phyloP scores from a whole-genome alignment of 35 echinoderm and acorn worm species.

The Apostichopus californicus region DNA sequence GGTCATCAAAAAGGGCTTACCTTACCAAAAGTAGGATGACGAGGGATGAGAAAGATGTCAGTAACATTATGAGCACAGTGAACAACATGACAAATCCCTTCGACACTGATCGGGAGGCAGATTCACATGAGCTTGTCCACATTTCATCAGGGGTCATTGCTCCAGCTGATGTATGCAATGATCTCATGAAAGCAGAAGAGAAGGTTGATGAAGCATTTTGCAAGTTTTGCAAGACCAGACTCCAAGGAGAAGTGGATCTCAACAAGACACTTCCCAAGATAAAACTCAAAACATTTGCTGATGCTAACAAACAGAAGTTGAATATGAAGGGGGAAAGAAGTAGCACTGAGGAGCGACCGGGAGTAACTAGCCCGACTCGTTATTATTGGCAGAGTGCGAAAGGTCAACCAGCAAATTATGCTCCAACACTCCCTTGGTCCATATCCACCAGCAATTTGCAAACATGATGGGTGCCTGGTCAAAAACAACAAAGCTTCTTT shows the following conservation, averaged over 20 bases:
- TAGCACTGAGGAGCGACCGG: conserved; percentile 37
- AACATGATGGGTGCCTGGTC: conserved; percentile 4
- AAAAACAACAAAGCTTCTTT: conserved; percentile 31
- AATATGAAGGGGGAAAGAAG: conserved; percentile 37
- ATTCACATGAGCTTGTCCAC: conserved; percentile 2
- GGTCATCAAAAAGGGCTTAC: conserved; percentile 3
- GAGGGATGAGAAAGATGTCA: conserved; percentile 48
- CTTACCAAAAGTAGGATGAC: conserved; percentile 44
- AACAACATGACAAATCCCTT: conserved; percentile 58
- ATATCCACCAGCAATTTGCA: not conserved
- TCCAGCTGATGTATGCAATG: conserved; percentile 12
- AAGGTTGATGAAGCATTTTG: conserved; percentile 59
- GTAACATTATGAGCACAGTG: conserved; percentile 37
- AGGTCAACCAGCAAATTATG: not conserved
- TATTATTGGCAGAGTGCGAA: conserved; percentile 9
- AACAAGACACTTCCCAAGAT: conserved; percentile 46
- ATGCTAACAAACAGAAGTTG: not conserved
- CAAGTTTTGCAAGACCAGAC: conserved; percentile 32
- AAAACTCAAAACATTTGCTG: conserved; percentile 65
- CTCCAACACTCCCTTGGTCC: not conserved
- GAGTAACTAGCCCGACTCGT: conserved; percentile 18
- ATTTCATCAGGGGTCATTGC: conserved; percentile 65
- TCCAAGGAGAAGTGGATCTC: conserved; percentile 46
- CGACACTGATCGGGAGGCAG: not conserved
- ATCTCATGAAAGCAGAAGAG: conserved; percentile 46